Conservation (phyloP, 2,113 vertebrate species). For the Smithornis capensis region DNA sequence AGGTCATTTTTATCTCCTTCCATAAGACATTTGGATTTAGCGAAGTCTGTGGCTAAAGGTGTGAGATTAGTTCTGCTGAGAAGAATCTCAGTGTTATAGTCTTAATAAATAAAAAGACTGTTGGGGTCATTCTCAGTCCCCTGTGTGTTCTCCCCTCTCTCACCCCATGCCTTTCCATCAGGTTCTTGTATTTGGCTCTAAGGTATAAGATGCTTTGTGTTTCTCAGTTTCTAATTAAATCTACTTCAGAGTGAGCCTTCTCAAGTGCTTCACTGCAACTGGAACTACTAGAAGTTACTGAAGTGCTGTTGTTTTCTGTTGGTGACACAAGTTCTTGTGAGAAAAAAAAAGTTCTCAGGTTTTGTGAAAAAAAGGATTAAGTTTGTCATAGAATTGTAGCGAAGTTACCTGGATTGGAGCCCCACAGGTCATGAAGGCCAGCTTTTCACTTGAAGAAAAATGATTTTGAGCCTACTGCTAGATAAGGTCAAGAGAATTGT, state of each 20-base stretch:
- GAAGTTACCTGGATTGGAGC: neutral
- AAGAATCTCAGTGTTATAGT: neutral
- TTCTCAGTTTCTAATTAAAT: constrained; percentile 3
- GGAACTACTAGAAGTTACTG: neutral
- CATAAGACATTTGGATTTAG: neutral
- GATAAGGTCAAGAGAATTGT: neutral
- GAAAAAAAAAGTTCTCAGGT: neutral
- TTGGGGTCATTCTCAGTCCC: neutral
- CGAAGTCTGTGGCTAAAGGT: neutral
- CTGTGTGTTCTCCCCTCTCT: neutral
- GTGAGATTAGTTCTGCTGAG: neutral
- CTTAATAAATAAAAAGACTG: neutral
- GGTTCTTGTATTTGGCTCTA: neutral
- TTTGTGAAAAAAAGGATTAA: neutral
- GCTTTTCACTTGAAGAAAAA: neutral
- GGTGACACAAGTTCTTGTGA: neutral
- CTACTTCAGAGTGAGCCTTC: neutral
- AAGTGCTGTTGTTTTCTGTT: neutral
- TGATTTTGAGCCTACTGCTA: neutral
- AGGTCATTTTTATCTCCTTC: neutral
- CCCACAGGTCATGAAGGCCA: neutral
- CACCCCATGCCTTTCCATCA: neutral
- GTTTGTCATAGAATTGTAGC: neutral
- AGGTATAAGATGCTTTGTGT: neutral
- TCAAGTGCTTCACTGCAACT: neutral